Evolutionary conservation across 2,888 invertebrate species (phyloP), one percentile per base, ranked within the genome.

Genomic region (Zygaena filipendulae): DNA sequence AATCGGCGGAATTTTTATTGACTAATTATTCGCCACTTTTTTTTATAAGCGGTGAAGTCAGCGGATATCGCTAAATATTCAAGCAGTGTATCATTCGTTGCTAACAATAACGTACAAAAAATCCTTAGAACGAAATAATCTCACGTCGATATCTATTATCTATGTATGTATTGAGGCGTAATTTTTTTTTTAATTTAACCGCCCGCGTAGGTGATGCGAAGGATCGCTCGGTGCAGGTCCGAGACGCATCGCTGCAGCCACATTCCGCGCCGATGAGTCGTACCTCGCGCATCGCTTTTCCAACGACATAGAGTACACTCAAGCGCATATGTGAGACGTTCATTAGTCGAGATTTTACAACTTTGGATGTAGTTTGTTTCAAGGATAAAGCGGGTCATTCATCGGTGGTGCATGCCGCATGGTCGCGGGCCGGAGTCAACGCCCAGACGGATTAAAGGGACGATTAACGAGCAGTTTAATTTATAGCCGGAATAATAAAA

Each of bases 31-130:
- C 70, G 66, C 59, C 54, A 68, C 71, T 75, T 75, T 75, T 75
- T 74, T 75, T 75, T 74, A 63, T 63, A 64, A 54, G 61, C 60
- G 67, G 67, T 75, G 75, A 75, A 75, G 68, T 75, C 74, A 77
- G 74, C 77, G 77, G 79, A 79, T 74, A 77, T 75, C 60, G 67
- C 74, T 77, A 74, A 77, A 77, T 79, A 77, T 77, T 79, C 77
- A 67, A 69, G 59, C 66, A 62, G 75, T 77, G 77, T 77, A 74
- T 77, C 79, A 77, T 64, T 68, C 64, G 68, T 67, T 64, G 70
- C 59, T 67, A 70, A 75, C 74, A 74, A 72, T 72, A 70, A 68
- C 62, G 61, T 45, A 61, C 57, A 69, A 70, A 72, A 69, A 72
- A 63, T 45, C 33, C 48, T 40, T 52, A 48, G 58, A 43, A 53